A percentile compares a stretch with the other conserved stretches of the same genome.
Conservation (phyloP, 2,888 invertebrate genomes). For the Epiblema foenella region DNA sequence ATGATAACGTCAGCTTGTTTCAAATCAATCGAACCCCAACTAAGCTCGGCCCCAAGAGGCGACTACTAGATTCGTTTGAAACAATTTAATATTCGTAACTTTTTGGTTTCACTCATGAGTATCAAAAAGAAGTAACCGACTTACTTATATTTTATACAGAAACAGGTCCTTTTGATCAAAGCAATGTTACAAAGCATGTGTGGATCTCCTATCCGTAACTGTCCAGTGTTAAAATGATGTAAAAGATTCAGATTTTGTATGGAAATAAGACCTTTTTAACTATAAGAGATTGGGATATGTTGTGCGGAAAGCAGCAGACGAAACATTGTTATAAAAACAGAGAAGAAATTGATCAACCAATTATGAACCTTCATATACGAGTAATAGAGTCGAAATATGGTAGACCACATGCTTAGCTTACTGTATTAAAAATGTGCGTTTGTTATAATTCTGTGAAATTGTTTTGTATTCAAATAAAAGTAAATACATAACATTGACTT, state of each 20-base stretch:
- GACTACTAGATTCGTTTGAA: constrained; percentile 24
- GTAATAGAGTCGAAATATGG: no score
- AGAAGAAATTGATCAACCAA: no score
- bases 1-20: background rate
- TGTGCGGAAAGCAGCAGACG: background rate
- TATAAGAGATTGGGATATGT: background rate
- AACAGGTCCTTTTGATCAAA: background rate
- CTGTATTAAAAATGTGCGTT: no score
- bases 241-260: no score
- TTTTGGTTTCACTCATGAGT: background rate
- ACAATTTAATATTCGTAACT: constrained; percentile 37
- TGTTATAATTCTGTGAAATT: no score
- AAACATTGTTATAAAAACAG: constrained; percentile 5
- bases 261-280: no score
- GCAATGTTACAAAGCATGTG: background rate
- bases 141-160: no score
- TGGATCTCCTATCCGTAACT: background rate
- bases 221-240: no score
- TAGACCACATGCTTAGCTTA: no score
- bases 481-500: no score
- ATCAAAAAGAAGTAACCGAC: background rate
- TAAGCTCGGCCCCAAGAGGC: constrained; percentile 18
- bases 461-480: no score
- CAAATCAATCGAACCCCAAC: constrained; percentile 12
- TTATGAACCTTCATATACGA: no score